phyloP scores from a whole-genome alignment of 2,113 vertebrate genomes.

The Pseudopipra pipra region DNA sequence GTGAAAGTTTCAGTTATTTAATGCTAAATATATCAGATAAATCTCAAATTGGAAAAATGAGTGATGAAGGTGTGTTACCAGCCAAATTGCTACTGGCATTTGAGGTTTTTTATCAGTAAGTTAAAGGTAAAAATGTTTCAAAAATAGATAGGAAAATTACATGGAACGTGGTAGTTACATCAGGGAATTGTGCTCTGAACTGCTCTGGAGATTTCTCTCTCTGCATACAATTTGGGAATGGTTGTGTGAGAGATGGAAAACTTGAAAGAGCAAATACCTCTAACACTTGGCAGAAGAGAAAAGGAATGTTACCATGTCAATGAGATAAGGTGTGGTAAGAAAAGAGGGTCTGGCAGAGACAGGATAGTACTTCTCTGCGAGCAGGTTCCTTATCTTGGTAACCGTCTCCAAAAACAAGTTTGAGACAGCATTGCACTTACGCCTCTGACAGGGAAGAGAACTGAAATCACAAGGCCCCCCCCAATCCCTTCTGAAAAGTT shows the following conservation, averaged over 20 bases:
- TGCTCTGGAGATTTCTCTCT: not conserved
- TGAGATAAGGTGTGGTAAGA: not conserved
- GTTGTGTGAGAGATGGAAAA: not conserved
- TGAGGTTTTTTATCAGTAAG: fast-evolving
- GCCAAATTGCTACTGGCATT: not conserved
- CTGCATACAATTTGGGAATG: not conserved
- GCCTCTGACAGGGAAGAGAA: not conserved
- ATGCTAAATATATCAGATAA: not conserved
- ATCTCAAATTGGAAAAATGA: not conserved
- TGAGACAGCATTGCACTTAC: not conserved
- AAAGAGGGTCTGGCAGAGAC: not conserved
- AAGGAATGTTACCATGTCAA: not conserved
- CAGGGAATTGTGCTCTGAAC: not conserved
- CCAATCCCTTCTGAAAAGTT: not conserved
- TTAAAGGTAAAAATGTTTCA: not conserved
- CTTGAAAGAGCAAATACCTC: not conserved
- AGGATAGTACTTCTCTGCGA: not conserved
- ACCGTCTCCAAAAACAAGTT: not conserved
- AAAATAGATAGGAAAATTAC: not conserved
- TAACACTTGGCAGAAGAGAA: not conserved
- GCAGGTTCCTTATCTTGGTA: not conserved
- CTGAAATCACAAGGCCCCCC: not conserved
- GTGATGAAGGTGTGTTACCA: not conserved
- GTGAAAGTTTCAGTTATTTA: not conserved
- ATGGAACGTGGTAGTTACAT: not conserved